Evolutionary conservation across 2,113 vertebrate species (phyloP), one percentile per base, ranked within the genome.

Genomic region (Saccopteryx leptura): DNA sequence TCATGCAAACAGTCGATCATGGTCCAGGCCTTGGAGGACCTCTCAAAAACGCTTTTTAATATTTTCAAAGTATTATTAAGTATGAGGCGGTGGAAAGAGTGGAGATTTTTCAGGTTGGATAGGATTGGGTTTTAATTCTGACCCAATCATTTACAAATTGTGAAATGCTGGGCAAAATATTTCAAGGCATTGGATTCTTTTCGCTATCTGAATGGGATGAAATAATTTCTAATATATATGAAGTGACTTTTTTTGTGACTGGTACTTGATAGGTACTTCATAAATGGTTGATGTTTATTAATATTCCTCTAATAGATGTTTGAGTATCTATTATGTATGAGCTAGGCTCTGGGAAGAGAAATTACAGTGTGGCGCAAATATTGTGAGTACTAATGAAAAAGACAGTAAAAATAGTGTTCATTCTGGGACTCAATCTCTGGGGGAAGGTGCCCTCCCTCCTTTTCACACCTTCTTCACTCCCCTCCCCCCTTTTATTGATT

Each of bases 141-240:
- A 89, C 14, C 5, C 5, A 82, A 31, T 92, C 19, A 52, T 60
- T 50, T 58, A 39, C 26, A 65, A 75, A 48, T 39, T 95, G 24
- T 74, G 61, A 10, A 15, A 2, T 61, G 0, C 17, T 76, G 69
- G 48, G 28, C 1, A 52, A 79, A 90, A 61, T 75, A 75, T 56
- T 92, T 65, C 13, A 80, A 80, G n/a, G 58, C 10, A 71, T 1
- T 11, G 14, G 4, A 56, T 13, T 15, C 46, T 92, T 87, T 96
- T 95, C 7, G 28, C 72, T n/a, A 28, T 85, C 8, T 80, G 92
- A 88, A 31, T 46, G 56, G 9, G 17, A 14, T 60, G 63, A 90
- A 80, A 69, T 83, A 56, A 80, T 92, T 90, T 90, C 9, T 69
- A 50, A 58, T 74, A 28, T 74, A 90, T n/a, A 4, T 66, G 60